Evolutionary conservation across 2,113 vertebrate species (phyloP), one percentile per base, ranked within the genome.

Genomic region (Benitochromis conjunctus): DNA sequence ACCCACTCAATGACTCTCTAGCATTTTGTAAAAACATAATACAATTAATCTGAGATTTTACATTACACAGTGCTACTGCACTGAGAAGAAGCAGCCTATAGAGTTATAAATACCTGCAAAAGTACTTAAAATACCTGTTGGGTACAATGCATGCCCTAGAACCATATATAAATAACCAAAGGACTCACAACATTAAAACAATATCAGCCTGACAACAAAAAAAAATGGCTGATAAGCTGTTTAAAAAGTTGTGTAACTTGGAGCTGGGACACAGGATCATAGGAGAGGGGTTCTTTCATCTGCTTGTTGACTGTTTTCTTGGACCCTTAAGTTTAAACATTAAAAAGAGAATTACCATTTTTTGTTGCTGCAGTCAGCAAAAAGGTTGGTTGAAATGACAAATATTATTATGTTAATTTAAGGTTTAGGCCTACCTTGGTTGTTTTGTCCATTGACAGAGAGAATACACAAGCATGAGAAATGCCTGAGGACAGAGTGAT

Each of bases 401-500:
- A 24, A 43, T 81, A 14, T 79, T 55, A 60, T 36, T 6, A 29
- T 58, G 5, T 41, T 57, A 0, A 55, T 12, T 9, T n/a, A 2
- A 29, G 4, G 36, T 60, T 19, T 64, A 55, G 38, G n/a, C 86
- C 95, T 95, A 95, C 91, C 91, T 95, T 78, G 80, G 92, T 21
- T 4, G 86, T 12, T 1, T 79, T 5, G 79, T 66, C 79, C 84
- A 78, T 26, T 92, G 83, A 58, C 69, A 91, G 51, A 94, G 2
- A 57, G 94, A 94, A 48, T 90, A 93, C 41, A 92, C 1, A 56
- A 81, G 85, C 11, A 96, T 92, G 46, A 95, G 79, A 43, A 93
- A 66, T n/a, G 95, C 94, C 96, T 97, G 87, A 78, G 85, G 78
- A 90, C 41, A 92, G 57, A 88, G 4, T 1, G 10, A 6, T 58